Conservation (phyloP, 1,140 invertebrate species). For the Saccostrea glomerata region DNA sequence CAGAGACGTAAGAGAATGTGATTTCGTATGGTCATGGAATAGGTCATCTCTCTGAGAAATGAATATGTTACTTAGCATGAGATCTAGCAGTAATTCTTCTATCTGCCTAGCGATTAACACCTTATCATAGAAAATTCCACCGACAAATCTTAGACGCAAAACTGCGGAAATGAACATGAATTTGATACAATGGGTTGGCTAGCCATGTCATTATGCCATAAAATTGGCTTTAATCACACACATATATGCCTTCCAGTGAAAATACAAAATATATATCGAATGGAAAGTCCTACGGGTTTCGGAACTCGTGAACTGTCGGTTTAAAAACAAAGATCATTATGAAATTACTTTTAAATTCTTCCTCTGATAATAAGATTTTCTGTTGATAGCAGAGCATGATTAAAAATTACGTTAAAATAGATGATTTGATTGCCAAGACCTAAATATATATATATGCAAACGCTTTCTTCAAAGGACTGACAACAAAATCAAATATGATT, state of each 20-base stretch:
- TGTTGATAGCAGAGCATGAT: not conserved
- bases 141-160: not conserved
- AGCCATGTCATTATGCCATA: constrained; percentile 1
- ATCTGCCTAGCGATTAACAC: not conserved
- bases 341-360: not conserved
- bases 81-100: not conserved
- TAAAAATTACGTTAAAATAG: not conserved
- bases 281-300: not conserved
- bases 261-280: not conserved
- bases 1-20: not conserved
- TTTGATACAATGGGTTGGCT: constrained; percentile 9
- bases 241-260: not conserved
- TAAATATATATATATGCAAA: not conserved
- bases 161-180: constrained; percentile 20
- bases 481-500: not conserved
- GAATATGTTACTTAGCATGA: constrained; percentile 6
- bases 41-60: not conserved
- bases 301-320: not conserved
- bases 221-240: constrained; percentile 8
- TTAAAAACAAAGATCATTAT: not conserved
- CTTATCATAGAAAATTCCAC: constrained; percentile 10
- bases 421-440: no score
- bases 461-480: not conserved
- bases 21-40: constrained; percentile 16
- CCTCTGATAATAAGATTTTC: not conserved